Evolutionary conservation across 2,888 invertebrate species (phyloP).

Genomic region (Idaea dimidiata): DNA sequence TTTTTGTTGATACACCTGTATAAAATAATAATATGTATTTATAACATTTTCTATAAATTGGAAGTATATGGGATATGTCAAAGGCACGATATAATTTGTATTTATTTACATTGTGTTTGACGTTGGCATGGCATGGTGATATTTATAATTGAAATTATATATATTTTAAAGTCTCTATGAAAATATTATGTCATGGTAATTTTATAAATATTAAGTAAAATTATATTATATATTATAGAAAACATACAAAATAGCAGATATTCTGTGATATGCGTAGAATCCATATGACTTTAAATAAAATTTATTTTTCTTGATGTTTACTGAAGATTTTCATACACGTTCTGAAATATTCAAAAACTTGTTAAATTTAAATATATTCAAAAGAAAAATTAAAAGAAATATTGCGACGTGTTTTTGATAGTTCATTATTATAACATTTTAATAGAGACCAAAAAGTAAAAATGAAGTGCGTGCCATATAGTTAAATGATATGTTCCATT

Average conservation of each 20-base stretch:
- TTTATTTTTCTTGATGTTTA: slow-evolving; percentile 3
- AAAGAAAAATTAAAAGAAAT: not conserved
- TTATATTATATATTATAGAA: not conserved
- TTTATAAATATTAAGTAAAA: not conserved
- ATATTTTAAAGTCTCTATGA: slow-evolving; percentile 16
- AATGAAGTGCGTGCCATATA: slow-evolving; percentile 3
- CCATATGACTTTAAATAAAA: not conserved
- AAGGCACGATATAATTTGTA: slow-evolving; percentile 57
- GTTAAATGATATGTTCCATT: slow-evolving; percentile 1
- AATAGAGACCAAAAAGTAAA: slow-evolving; percentile 2
- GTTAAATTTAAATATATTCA: not conserved
- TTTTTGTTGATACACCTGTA: not conserved
- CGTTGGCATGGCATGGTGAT: slow-evolving; percentile 67
- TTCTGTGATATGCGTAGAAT: not conserved
- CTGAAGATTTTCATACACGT: slow-evolving; percentile 5
- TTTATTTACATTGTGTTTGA: slow-evolving; percentile 65
- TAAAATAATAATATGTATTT: not conserved
- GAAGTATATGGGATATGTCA: slow-evolving; percentile 28
- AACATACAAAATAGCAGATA: not conserved
- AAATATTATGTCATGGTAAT: slow-evolving; percentile 5
- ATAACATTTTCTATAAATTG: slow-evolving; percentile 13
- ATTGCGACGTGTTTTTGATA: not conserved
- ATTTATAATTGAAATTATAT: slow-evolving; percentile 3
- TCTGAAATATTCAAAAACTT: slow-evolving; percentile 1
- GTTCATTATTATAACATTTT: not conserved